A percentile compares a stretch with the other conserved stretches of the same genome.
These are phyloP conservation scores for Machimus rusticus DNA, from an alignment of 2,888 invertebrate species.

Conservation along the genomic window DNA sequence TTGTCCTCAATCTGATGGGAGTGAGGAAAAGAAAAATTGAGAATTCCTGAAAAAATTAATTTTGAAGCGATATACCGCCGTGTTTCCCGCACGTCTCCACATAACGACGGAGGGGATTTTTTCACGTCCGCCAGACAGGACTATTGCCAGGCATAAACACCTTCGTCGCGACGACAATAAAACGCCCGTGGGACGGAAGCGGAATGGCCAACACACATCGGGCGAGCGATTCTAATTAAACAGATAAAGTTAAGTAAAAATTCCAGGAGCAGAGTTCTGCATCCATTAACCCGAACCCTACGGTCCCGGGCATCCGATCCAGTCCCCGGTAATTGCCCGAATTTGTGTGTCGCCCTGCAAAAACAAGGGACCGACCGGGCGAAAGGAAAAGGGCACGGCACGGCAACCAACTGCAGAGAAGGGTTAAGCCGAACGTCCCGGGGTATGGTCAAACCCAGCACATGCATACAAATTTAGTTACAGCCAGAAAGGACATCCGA, in stretches of 20 bases:
- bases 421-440: slow-evolving; percentile 13
- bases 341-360: background rate
- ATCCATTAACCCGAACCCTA: slow-evolving; percentile 24
- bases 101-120: background rate
- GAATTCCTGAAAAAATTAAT: background rate
- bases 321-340: slow-evolving; percentile 37
- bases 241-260: slow-evolving; percentile 32
- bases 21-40: background rate
- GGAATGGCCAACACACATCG: slow-evolving; percentile 32
- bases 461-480: slow-evolving; percentile 40
- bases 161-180: background rate
- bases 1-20: background rate
- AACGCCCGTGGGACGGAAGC: background rate
- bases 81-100: background rate
- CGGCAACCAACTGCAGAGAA: background rate
- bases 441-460: slow-evolving; percentile 33
- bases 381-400: background rate
- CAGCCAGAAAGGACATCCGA: slow-evolving; percentile 46
- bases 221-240: slow-evolving; percentile 27
- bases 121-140: slow-evolving; percentile 11
- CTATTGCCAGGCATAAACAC: slow-evolving; percentile 27
- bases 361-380: background rate
- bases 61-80: background rate
- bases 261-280: slow-evolving; percentile 32
- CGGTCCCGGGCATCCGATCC: slow-evolving; percentile 36